Percentiles rank a stretch among this genome's conserved stretches.
Evolutionary conservation across 2,888 invertebrate genomes (phyloP).

Genomic region (Lutraria lutraria): DNA sequence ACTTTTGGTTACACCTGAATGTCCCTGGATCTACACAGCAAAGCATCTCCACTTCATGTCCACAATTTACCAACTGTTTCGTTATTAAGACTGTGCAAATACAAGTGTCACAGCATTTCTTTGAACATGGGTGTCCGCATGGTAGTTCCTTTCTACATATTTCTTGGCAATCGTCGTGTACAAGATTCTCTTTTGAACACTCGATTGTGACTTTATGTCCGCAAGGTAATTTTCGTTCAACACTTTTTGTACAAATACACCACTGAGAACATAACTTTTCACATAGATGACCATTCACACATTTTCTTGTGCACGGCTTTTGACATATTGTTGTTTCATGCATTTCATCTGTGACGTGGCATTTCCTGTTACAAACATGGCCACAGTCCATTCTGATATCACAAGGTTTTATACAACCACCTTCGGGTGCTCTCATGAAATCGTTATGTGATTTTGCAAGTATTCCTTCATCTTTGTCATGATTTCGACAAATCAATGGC

Average conservation of each 20-base stretch:
- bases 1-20: constrained; percentile 64
- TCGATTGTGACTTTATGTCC: constrained; percentile 33
- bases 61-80: neutral
- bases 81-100: constrained; percentile 9
- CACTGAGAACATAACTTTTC: constrained; percentile 81
- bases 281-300: constrained; percentile 56
- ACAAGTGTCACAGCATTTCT: constrained; percentile 49
- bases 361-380: constrained; percentile 74
- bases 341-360: constrained; percentile 68
- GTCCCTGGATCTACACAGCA: constrained; percentile 32
- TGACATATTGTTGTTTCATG: constrained; percentile 33
- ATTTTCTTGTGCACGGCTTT: constrained; percentile 47
- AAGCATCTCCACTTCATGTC: constrained; percentile 31
- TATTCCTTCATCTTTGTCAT: constrained; percentile 68
- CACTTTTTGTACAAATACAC: constrained; percentile 55
- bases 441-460: constrained; percentile 62
- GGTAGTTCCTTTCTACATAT: constrained; percentile 68
- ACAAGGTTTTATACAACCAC: constrained; percentile 78
- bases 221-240: constrained; percentile 28
- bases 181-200: neutral
- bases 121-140: constrained; percentile 60
- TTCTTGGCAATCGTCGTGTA: constrained; percentile 70
- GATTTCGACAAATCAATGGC: constrained; percentile 80
- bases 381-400: constrained; percentile 73
- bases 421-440: constrained; percentile 73